A percentile compares a stretch with the other conserved stretches of the same genome.
Evolutionary conservation across 2,888 invertebrate genomes (phyloP).

Genomic region (Tortrix viridana): DNA sequence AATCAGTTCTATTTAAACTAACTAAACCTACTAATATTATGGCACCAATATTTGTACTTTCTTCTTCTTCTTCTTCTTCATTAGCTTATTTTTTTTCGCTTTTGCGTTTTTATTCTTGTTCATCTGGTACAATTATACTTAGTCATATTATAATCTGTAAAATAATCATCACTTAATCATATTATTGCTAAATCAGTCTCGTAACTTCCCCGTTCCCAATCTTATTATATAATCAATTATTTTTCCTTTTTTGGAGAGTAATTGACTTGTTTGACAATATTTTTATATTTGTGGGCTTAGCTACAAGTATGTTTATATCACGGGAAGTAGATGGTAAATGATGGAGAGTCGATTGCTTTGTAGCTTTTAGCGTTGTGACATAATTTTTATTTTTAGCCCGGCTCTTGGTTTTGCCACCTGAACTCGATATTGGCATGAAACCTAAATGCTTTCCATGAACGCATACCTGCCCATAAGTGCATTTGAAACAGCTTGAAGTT

Average conservation of each 20-base stretch:
- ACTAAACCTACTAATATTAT: no score
- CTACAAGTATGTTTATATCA: not conserved
- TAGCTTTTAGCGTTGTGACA: not conserved
- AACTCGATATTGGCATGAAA: not conserved
- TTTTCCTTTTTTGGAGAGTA: not conserved
- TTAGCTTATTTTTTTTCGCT: not conserved
- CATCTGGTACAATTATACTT: not conserved
- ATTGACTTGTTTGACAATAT: constrained; percentile 5
- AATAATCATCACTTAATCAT: not conserved
- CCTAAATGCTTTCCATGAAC: constrained; percentile 4
- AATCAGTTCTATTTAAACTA: not conserved
- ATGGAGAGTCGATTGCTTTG: not conserved
- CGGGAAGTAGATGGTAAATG: no score
- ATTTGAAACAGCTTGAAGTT: constrained; percentile 10
- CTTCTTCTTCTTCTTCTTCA: no score
- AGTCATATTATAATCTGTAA: not conserved
- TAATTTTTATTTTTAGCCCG: not conserved
- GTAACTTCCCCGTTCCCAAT: not conserved
- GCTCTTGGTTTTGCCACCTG: not conserved
- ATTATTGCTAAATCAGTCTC: not conserved
- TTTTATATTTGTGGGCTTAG: constrained; percentile 3
- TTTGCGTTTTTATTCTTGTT: not conserved
- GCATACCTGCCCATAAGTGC: constrained; percentile 5
- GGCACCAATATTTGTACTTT: not conserved
- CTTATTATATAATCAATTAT: not conserved